Evolutionary conservation across 2,888 invertebrate genomes (phyloP).

Genomic region (Athetis lepigone): DNA sequence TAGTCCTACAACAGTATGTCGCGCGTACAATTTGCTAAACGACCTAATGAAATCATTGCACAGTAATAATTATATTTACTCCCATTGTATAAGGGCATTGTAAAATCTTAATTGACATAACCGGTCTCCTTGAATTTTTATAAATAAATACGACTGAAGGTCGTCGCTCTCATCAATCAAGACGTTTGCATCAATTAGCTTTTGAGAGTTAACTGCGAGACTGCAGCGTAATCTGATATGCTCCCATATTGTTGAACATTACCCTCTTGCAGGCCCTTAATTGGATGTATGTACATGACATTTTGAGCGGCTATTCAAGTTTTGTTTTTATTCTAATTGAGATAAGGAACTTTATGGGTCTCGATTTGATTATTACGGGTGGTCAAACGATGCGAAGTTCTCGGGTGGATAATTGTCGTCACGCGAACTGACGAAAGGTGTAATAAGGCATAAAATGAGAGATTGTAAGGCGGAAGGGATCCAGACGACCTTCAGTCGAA

Average conservation of each 20-base stretch:
- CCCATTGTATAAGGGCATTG: constrained; percentile 74
- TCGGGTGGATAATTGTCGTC: constrained; percentile 54
- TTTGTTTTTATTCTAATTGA: constrained; percentile 54
- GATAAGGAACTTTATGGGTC: constrained; percentile 54
- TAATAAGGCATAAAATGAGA: constrained; percentile 51
- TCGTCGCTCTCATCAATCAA: constrained; percentile 83
- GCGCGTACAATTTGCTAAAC: constrained; percentile 72
- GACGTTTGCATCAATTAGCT: constrained; percentile 84
- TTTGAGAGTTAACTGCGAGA: constrained; percentile 74
- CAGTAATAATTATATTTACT: constrained; percentile 80
- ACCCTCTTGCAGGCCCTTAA: constrained; percentile 72
- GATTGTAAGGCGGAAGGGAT: constrained; percentile 53
- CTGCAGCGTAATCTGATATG: constrained; percentile 82
- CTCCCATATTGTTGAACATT: constrained; percentile 65
- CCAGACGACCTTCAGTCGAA: constrained; percentile 59
- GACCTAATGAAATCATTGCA: constrained; percentile 83
- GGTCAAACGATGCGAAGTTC: constrained; percentile 57
- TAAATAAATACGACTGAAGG: constrained; percentile 74
- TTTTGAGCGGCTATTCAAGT: constrained; percentile 65
- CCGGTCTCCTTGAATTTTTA: constrained; percentile 63
- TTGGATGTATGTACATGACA: constrained; percentile 73
- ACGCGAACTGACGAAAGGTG: constrained; percentile 56
- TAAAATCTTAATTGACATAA: constrained; percentile 70
- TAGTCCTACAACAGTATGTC: constrained; percentile 65
- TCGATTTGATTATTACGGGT: constrained; percentile 47